Evolutionary conservation across 2,113 vertebrate genomes (phyloP).

Genomic region (Calyptomena viridis): DNA sequence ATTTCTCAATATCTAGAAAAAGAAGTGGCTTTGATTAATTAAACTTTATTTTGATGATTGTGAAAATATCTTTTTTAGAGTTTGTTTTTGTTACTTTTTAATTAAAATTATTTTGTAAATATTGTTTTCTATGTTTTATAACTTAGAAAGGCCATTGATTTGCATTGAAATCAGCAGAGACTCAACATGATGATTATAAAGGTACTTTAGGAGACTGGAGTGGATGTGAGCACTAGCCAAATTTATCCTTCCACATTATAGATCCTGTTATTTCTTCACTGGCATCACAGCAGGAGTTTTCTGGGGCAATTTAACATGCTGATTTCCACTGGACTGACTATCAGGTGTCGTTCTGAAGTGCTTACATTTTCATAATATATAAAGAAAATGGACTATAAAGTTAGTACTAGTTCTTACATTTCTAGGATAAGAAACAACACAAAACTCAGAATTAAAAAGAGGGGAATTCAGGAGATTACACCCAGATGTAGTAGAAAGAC

Average conservation of each 20-base stretch:
- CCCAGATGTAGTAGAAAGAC: background rate
- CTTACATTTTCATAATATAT: background rate
- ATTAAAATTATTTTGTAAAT: constrained; percentile 70
- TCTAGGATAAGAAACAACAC: background rate
- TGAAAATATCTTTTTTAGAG: constrained; percentile 52
- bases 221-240: background rate
- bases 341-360: background rate
- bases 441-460: constrained; percentile 4
- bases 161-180: constrained; percentile 21
- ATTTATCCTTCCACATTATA: background rate
- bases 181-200: background rate
- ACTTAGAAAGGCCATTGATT: constrained; percentile 37
- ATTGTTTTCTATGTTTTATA: constrained; percentile 58
- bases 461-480: background rate
- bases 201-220: background rate
- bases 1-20: constrained; percentile 36
- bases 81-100: constrained; percentile 42
- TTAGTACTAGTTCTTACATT: background rate
- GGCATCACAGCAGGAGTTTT: background rate
- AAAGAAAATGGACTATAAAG: background rate
- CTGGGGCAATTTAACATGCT: background rate
- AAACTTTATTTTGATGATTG: constrained; percentile 61
- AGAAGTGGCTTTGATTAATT: constrained; percentile 35
- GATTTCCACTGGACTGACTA: background rate
- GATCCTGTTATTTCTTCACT: background rate